A percentile compares a stretch with the other conserved stretches of the same genome.
Conservation (phyloP, 2,888 invertebrate species). For the Calameuta idolon region DNA sequence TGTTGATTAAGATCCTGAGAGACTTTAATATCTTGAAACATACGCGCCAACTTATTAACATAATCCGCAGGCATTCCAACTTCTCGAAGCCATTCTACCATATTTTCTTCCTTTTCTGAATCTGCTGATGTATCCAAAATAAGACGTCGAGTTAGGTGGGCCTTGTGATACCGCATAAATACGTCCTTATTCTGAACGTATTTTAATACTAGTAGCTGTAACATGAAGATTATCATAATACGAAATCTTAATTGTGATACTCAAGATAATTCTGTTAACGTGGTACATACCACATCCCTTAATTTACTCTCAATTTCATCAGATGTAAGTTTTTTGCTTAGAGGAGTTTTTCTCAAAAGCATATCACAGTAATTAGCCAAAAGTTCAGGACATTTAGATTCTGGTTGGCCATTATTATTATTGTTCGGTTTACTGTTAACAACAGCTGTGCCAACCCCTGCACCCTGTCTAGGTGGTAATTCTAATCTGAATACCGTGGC, state of each 20-base stretch:
- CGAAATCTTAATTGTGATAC: constrained; percentile 2
- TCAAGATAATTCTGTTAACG: constrained; percentile 10
- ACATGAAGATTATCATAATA: constrained; percentile 30
- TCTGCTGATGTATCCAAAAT: constrained; percentile 99
- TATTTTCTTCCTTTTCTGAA: constrained; percentile 99
- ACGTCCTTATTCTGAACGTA: constrained; percentile 99
- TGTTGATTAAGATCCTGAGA: constrained; percentile 96
- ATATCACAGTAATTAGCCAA: constrained; percentile 99
- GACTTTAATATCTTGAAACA: constrained; percentile 98
- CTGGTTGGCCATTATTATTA: constrained; percentile 74
- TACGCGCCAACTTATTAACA: constrained; percentile 96
- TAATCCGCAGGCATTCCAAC: constrained; percentile 99
- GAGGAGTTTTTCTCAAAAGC: constrained; percentile 93
- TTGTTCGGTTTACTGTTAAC: constrained; percentile 56
- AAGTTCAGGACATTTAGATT: constrained; percentile 98
- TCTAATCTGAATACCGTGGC: constrained; percentile 85
- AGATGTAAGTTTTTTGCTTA: constrained; percentile 94
- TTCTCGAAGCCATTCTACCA: constrained; percentile 98
- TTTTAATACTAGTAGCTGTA: constrained; percentile 89
- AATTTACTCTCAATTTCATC: constrained; percentile 97
- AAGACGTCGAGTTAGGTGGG: constrained; percentile 93
- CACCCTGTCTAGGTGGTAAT: constrained; percentile 56
- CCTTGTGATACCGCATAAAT: constrained; percentile 99
- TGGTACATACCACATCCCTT: constrained; percentile 81
- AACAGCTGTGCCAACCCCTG: constrained; percentile 72